Conservation (phyloP, 2,888 invertebrate genomes). For the Eulithis testata region DNA sequence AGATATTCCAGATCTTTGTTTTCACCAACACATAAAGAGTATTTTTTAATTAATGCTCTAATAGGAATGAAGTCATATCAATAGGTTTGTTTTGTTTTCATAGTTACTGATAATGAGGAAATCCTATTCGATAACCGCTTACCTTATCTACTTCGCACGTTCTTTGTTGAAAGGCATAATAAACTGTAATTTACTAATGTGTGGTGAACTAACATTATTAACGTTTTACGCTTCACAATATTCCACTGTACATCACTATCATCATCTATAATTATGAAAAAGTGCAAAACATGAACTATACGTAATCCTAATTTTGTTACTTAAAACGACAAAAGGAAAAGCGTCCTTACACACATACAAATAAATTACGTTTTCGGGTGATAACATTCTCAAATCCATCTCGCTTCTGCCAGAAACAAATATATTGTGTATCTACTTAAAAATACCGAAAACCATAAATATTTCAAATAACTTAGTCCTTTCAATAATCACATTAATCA, state of each 20-base stretch:
- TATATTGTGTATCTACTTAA: background rate
- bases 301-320: conserved; percentile 15
- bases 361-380: conserved; percentile 10
- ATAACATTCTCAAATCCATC: conserved; percentile 3
- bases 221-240: conserved; percentile 2
- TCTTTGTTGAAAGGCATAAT: too few relatives aligned
- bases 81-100: too few relatives aligned
- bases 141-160: too few relatives aligned
- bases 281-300: conserved; percentile 25
- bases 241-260: background rate
- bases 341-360: conserved; percentile 15
- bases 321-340: conserved; percentile 21
- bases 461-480: background rate
- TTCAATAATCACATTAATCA: background rate
- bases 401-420: conserved; percentile 1
- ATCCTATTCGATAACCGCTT: too few relatives aligned
- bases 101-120: too few relatives aligned
- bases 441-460: conserved; percentile 4
- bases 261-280: conserved; percentile 18
- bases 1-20: too few relatives aligned
- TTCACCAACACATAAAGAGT: too few relatives aligned
- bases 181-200: background rate
- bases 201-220: background rate
- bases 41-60: too few relatives aligned
- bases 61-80: too few relatives aligned